Percentiles rank a stretch among this genome's conserved stretches.
Evolutionary conservation across 2,113 vertebrate genomes (phyloP).

Genomic region (Paratilapia polleni): DNA sequence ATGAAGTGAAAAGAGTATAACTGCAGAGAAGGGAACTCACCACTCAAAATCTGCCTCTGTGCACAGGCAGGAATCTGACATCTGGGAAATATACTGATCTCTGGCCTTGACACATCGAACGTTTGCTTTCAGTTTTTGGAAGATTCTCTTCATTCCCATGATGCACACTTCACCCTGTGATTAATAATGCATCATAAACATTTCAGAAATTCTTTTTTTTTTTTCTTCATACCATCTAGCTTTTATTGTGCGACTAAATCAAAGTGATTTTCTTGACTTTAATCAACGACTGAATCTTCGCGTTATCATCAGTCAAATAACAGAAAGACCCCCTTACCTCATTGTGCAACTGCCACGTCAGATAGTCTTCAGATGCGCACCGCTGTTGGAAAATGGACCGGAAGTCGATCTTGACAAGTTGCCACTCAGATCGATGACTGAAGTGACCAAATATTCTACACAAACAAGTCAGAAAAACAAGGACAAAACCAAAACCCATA

Average conservation of each 20-base stretch:
- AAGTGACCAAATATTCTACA: slow-evolving; percentile 92
- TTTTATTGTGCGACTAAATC: slow-evolving; percentile 44
- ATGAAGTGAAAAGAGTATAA: slow-evolving; percentile 62
- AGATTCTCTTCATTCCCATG: slow-evolving; percentile 93
- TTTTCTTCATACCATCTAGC: slow-evolving; percentile 17
- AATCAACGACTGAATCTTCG: slow-evolving; percentile 10
- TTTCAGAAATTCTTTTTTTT: slow-evolving; percentile 35
- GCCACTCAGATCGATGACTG: slow-evolving; percentile 95
- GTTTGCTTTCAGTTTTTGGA: slow-evolving; percentile 89
- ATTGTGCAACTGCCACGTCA: slow-evolving; percentile 89
- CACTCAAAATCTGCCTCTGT: slow-evolving; percentile 95
- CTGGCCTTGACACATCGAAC: slow-evolving; percentile 91
- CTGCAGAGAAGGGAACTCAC: slow-evolving; percentile 79
- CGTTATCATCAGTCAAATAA: not conserved
- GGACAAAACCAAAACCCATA: slow-evolving; percentile 3
- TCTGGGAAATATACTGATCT: slow-evolving; percentile 87
- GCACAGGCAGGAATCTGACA: slow-evolving; percentile 89
- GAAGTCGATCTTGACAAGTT: slow-evolving; percentile 94
- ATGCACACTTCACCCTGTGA: slow-evolving; percentile 92
- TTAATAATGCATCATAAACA: slow-evolving; percentile 71
- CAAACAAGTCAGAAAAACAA: slow-evolving; percentile 14
- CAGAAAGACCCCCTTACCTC: slow-evolving; percentile 77
- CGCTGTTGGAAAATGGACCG: slow-evolving; percentile 89
- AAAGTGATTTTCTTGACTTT: slow-evolving; percentile 23
- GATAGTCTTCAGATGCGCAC: slow-evolving; percentile 87